These are phyloP conservation scores for Deroptyus accipitrinus DNA, from an alignment of 2,113 vertebrate species.

Conservation along the genomic window DNA sequence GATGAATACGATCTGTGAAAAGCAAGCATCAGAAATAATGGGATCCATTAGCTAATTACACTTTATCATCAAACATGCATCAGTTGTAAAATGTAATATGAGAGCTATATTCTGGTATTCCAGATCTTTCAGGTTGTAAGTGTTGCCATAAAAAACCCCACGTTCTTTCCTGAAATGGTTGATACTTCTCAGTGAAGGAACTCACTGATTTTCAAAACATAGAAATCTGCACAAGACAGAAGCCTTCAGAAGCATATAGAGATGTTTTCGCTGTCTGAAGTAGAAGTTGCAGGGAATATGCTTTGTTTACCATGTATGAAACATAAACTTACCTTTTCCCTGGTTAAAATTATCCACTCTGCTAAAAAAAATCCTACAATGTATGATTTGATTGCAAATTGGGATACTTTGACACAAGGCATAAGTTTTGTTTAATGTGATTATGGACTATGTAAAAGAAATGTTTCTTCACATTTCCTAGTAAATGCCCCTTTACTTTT, in stretches of 20 bases:
- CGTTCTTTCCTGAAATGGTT: not conserved
- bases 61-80: slow-evolving; percentile 19
- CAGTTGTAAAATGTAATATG: slow-evolving; percentile 1
- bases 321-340: not conserved
- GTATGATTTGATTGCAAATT: not conserved
- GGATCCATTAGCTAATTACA: slow-evolving; percentile 45
- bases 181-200: not conserved
- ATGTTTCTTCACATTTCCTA: not conserved
- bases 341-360: not conserved
- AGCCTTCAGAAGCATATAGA: not conserved
- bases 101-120: not conserved
- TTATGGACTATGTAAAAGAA: not conserved
- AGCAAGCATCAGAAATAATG: slow-evolving; percentile 33
- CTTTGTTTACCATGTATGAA: not conserved
- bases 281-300: not conserved
- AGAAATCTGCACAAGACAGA: not conserved
- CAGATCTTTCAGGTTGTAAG: not conserved
- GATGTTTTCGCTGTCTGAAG: not conserved
- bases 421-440: not conserved
- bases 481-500: not conserved
- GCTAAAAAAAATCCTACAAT: not conserved
- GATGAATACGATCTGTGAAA: slow-evolving; percentile 7
- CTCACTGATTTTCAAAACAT: not conserved
- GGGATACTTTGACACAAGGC: not conserved
- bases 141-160: not conserved